Conservation (phyloP, 2,888 invertebrate species). For the Brachyopa scutellaris region DNA sequence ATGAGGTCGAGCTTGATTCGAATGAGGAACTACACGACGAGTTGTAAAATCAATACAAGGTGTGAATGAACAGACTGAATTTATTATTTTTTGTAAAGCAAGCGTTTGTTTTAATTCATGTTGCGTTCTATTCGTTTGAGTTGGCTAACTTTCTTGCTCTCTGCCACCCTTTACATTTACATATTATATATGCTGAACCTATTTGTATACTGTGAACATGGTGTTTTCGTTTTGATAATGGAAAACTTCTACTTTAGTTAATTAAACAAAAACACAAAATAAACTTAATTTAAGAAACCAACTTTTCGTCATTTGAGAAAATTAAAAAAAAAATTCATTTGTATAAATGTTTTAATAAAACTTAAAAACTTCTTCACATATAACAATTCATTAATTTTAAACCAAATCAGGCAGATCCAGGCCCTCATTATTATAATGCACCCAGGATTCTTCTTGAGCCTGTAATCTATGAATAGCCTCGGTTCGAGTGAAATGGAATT, state of each 20-base stretch:
- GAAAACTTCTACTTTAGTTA: conserved; percentile 34
- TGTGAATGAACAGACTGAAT: conserved; percentile 69
- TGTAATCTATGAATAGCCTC: conserved; percentile 76
- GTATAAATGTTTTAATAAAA: neutral
- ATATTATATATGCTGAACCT: conserved; percentile 30
- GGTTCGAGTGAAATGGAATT: conserved; percentile 74
- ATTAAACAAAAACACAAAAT: conserved; percentile 27
- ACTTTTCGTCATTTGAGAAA: conserved; percentile 25
- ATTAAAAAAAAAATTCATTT: neutral
- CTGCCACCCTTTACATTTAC: conserved; percentile 10
- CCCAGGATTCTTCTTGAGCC: conserved; percentile 75
- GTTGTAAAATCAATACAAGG: conserved; percentile 81
- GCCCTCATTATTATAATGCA: conserved; percentile 63
- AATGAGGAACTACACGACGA: conserved; percentile 84
- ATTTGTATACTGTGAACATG: conserved; percentile 36
- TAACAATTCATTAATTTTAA: conserved; percentile 7
- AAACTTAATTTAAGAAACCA: conserved; percentile 56
- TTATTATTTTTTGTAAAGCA: conserved; percentile 55
- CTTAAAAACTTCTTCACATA: neutral
- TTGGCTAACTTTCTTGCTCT: conserved; percentile 19
- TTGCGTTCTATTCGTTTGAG: conserved; percentile 31
- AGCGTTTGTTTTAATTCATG: conserved; percentile 20
- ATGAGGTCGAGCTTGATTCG: conserved; percentile 81
- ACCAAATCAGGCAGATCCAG: conserved; percentile 12
- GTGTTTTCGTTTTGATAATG: conserved; percentile 49